These are phyloP conservation scores for Conops quadrifasciatus DNA, from an alignment of 2,888 invertebrate genomes.

Conservation along the genomic window DNA sequence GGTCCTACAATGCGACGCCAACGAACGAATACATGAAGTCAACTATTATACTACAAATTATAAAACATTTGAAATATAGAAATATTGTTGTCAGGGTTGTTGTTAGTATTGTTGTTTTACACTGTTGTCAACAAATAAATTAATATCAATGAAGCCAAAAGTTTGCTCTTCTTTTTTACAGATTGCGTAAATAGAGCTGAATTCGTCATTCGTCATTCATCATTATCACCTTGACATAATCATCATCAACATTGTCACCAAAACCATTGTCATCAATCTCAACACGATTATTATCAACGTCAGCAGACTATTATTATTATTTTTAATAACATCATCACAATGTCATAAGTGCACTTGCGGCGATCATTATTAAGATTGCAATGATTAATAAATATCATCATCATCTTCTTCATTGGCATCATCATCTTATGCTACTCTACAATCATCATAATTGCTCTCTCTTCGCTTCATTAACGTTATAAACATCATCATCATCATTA, in stretches of 20 bases:
- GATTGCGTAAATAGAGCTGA: neutral
- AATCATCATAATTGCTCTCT: no score
- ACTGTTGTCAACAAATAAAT: conserved; percentile 12
- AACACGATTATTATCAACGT: neutral
- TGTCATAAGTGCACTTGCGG: neutral
- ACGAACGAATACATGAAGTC: no score
- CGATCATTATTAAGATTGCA: no score
- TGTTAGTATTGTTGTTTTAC: neutral
- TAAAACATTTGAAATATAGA: no score
- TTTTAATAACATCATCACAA: neutral
- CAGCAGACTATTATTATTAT: neutral
- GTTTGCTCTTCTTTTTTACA: conserved; percentile 2
- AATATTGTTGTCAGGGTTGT: no score
- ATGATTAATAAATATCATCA: no score
- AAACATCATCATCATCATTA: no score
- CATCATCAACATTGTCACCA: conserved; percentile 9
- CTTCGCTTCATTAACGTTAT: no score
- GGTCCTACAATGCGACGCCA: neutral
- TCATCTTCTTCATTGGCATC: neutral
- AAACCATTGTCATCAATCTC: neutral
- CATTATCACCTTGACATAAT: neutral
- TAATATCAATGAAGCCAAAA: neutral
- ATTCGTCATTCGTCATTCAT: neutral
- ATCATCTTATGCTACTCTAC: neutral
- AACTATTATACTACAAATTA: no score